Evolutionary conservation across 2,797 vertebrate species (phyloP).

Genomic region (Vipera latastei): DNA sequence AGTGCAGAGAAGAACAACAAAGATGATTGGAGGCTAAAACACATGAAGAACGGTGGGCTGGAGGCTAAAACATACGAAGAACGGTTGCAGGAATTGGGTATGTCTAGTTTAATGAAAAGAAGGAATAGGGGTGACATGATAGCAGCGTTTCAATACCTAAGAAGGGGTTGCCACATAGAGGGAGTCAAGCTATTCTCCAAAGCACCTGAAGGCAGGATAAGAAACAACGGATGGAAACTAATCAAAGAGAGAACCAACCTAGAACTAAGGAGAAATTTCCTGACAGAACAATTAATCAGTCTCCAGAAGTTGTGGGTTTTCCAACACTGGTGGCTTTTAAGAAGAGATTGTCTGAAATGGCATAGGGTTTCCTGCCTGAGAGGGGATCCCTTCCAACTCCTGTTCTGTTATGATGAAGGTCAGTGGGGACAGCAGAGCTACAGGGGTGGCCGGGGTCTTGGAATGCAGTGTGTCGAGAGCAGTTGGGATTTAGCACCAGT

Average conservation of each 20-base stretch:
- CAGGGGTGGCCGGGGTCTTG: neutral
- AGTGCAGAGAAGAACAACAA: neutral
- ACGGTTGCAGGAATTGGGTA: neutral
- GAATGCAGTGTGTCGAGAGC: neutral
- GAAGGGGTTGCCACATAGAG: neutral
- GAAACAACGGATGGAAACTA: neutral
- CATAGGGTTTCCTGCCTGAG: neutral
- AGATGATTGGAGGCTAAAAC: neutral
- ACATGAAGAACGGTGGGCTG: neutral
- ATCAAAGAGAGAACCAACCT: neutral
- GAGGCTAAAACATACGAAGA: too few relatives aligned
- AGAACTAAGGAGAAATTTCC: neutral
- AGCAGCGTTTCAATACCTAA: neutral
- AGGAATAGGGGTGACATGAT: neutral
- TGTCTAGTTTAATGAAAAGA: neutral
- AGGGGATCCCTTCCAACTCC: neutral
- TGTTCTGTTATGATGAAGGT: neutral
- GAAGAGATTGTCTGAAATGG: neutral
- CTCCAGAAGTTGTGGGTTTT: neutral
- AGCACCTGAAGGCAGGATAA: neutral
- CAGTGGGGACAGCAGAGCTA: neutral
- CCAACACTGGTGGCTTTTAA: neutral
- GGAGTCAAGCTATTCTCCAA: neutral
- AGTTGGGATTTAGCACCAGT: neutral
- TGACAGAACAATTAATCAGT: neutral